Base-by-base conservation (phyloP, 1,140 invertebrate species). In the Drosophila nigrodunni region DNA sequence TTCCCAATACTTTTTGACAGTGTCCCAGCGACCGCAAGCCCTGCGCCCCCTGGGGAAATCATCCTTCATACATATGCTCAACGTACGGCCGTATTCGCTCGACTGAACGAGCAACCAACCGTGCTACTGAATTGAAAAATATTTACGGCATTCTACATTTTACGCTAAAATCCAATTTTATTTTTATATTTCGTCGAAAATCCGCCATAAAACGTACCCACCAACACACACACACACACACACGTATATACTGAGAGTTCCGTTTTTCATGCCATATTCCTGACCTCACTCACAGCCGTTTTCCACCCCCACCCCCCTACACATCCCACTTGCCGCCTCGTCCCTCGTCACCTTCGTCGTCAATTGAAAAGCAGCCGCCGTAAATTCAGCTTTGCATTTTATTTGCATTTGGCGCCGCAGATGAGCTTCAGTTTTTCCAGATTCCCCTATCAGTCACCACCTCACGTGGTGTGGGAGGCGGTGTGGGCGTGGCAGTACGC, bases 121-220 rank as follows among this genome's bases (percentile, higher is more conserved):
- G 65, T 55, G 74, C 73, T 54, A 81, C 69, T 74, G 80, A 88
- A 89, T 89, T 88, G 83, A 89, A 89, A 89, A 83, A 88, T 88
- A 88, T 88, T 88, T 88, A 88, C 83, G 85, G 86, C 77, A 68
- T 78, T 88, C 85, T 72, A 80, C 80, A 83, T 85, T 88, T 76
- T 80, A 80, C 77, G 83, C 83, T 80, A 88, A 88, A 88, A 88
- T 88, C 85, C 83, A 88, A 88, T 88, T 88, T 88, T 85, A 88
- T 89, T 88, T 88, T 89, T 87, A 88, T 88, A 88, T 80, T 47
- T 74, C 37, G 76, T 70, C 58, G 79, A 87, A 79, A 87, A 88
- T 88, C 72, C 79, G 83, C 82, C 69, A 88, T 87, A 87, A 87
- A 87, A 82, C 77, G 68, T 54, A 54, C 76, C 44, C 61, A 58